Conservation (phyloP, 2,113 vertebrate species). For the Sprattus sprattus region DNA sequence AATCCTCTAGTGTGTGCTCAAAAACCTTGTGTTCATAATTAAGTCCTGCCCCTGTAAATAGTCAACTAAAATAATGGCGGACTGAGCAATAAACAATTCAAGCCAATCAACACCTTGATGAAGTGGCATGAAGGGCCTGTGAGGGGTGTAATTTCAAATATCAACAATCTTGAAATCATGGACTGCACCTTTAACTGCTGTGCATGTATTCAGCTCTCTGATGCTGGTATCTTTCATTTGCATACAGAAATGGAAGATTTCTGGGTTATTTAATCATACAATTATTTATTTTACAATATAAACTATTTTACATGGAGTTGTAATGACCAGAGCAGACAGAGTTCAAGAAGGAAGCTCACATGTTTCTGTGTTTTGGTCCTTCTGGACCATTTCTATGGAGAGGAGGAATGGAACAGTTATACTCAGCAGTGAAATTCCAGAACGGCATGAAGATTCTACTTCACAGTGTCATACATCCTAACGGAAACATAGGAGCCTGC, state of each 20-base stretch:
- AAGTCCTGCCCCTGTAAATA: too few species aligned
- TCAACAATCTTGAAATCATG: too few species aligned
- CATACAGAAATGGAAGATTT: not conserved
- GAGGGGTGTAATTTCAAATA: too few species aligned
- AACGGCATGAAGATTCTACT: not conserved
- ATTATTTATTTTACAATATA: not conserved
- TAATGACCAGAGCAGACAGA: not conserved
- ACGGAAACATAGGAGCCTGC: conserved; percentile 2
- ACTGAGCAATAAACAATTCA: too few species aligned
- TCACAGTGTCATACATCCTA: not conserved
- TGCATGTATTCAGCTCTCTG: not conserved
- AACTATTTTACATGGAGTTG: not conserved
- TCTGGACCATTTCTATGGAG: not conserved
- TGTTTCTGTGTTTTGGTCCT: not conserved
- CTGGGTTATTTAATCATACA: not conserved
- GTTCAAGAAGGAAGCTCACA: not conserved
- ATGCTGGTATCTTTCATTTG: not conserved
- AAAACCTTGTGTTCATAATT: too few species aligned
- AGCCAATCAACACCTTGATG: too few species aligned
- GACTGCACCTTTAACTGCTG: too few species aligned
- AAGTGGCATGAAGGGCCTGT: too few species aligned
- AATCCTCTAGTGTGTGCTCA: too few species aligned
- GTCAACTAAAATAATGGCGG: too few species aligned
- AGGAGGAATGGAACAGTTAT: not conserved
- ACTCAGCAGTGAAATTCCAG: not conserved